Conservation (phyloP, 2,888 invertebrate species). For the Cyclophora punctaria region DNA sequence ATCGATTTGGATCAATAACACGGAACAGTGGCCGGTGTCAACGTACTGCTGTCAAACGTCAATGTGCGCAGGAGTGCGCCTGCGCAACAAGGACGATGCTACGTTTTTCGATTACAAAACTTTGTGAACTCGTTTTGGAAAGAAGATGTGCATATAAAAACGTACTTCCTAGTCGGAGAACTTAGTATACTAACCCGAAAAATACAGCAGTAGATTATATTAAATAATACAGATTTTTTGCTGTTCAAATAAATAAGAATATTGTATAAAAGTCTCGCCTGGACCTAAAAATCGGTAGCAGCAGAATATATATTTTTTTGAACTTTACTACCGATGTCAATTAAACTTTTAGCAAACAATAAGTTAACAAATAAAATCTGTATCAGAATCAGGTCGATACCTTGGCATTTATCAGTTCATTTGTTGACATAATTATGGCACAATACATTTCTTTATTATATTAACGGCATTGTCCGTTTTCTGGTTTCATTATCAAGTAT, state of each 20-base stretch:
- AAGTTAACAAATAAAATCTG: background rate
- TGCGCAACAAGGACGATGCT: conserved; percentile 10
- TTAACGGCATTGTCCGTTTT: background rate
- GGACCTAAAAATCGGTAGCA: too few relatives aligned
- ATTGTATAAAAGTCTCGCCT: too few relatives aligned
- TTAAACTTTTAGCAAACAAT: conserved; percentile 7
- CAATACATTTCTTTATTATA: conserved; percentile 2
- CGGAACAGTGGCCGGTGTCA: conserved; percentile 53
- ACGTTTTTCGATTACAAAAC: background rate
- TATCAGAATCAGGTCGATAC: conserved; percentile 10
- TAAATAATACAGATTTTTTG: too few relatives aligned
- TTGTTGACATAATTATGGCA: conserved; percentile 17
- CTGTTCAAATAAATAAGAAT: too few relatives aligned
- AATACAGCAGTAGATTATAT: too few relatives aligned
- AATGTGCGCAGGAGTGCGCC: conserved; percentile 12
- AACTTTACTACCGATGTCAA: too few relatives aligned
- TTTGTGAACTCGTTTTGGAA: too few relatives aligned
- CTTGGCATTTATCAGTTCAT: conserved; percentile 20
- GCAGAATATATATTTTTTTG: too few relatives aligned
- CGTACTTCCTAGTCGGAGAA: too few relatives aligned
- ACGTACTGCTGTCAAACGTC: conserved; percentile 44
- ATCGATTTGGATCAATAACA: conserved; percentile 61
- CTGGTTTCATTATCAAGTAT: background rate
- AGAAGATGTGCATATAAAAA: too few relatives aligned
- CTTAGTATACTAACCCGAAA: too few relatives aligned